Evolutionary conservation across 2,797 vertebrate species (phyloP).

Genomic region (Acanthurus lineatus): DNA sequence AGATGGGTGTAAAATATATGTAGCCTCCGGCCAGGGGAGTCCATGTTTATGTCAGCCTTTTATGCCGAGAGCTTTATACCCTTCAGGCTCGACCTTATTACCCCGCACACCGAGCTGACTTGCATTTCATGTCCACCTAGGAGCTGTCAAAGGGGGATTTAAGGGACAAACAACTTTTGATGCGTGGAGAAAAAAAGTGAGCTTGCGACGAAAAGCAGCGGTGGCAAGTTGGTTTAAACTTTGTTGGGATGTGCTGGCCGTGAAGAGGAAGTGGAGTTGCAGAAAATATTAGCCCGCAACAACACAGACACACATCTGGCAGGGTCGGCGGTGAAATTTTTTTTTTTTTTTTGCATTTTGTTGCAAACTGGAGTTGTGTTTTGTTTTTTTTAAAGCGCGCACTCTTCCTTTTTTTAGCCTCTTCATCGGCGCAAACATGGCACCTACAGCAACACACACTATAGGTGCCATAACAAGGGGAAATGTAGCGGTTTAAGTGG

Average conservation of each 20-base stretch:
- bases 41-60: slow-evolving; percentile 64
- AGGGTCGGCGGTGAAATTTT: not conserved
- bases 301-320: slow-evolving; percentile 20
- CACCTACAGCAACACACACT: slow-evolving; percentile 11
- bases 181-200: slow-evolving; percentile 21
- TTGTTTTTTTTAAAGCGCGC: slow-evolving; percentile 30
- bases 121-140: slow-evolving; percentile 18
- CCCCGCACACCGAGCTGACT: slow-evolving; percentile 30
- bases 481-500: not conserved
- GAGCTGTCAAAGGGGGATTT: slow-evolving; percentile 34
- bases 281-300: not conserved
- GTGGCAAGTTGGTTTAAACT: slow-evolving; percentile 80
- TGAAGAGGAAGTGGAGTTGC: slow-evolving; percentile 41
- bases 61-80: slow-evolving; percentile 47
- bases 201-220: not conserved
- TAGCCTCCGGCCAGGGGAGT: slow-evolving; percentile 66
- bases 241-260: slow-evolving; percentile 56
- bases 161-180: slow-evolving; percentile 54
- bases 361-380: slow-evolving; percentile 7
- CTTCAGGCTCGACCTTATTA: slow-evolving; percentile 65
- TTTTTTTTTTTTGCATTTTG: not conserved
- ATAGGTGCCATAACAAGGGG: not conserved
- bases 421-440: slow-evolving; percentile 17
- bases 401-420: not conserved
- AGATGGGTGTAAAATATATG: slow-evolving; percentile 48